Base-by-base conservation (phyloP, 35 echinoderm and acorn worm genomes). In the Stichopus chloronotus region DNA sequence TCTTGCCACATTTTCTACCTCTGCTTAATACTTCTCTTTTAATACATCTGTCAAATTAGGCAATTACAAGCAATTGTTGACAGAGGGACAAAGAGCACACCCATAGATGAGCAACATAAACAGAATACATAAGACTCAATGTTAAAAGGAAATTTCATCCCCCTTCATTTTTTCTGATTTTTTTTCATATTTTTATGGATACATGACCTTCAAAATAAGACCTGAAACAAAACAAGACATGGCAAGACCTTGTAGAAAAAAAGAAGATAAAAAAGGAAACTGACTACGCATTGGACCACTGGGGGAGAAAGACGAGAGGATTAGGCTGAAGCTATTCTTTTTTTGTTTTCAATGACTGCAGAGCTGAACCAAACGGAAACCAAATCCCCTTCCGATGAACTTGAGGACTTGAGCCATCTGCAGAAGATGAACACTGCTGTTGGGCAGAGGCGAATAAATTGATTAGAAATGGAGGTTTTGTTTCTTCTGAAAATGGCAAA, bases 371-470 rank as follows among this genome's bases (percentile, higher is more conserved):
- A 20, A 19, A 85, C 52, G 16, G 82, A 85, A 85, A 85, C 82
- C 16, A 7, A 58, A 85, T 85, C 82, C 57, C 54, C 24, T 56
- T 85, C 16, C n/a, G 82, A 85, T 85, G 82, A 85, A 85, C 82
- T 85, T 85, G 82, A 85, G 20, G 43, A 85, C 5, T 85, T 85
- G 25, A n/a, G 55, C 20, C 82, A 85, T 85, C 82, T 55, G 55
- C 22, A 58, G 82, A 85, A 85, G 82, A 85, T 85, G 56, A 23
- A 56, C 20, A 56, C 24, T 23, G 82, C 82, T 85, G 82, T 85
- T 85, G 82, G 82, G 82, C 82, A 85, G 57, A 85, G 69, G 82
- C 57, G 82, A 30, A 85, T 85, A 85, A 85, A 85, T 85, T 58
- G 55, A 85, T 85, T 85, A 85, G 53, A 85, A 59, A 85, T 85